These are phyloP conservation scores for Pseudochirops cupreus DNA, from an alignment of 2,797 vertebrate genomes.

Conservation along the genomic window DNA sequence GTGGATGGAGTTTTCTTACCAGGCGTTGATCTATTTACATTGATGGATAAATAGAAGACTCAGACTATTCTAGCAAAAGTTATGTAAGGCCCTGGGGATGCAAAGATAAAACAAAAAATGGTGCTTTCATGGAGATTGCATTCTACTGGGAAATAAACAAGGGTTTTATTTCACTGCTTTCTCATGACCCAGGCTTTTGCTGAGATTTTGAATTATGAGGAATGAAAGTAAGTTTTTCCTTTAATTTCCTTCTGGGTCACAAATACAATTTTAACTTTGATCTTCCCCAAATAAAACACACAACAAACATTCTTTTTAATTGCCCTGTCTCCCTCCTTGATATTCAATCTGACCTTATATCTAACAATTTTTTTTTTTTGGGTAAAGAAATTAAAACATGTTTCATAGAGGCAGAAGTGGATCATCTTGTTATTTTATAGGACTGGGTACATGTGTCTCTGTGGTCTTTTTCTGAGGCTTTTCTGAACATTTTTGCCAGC, in stretches of 20 bases:
- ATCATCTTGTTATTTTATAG: not conserved
- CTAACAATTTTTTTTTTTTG: not conserved
- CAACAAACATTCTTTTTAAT: not conserved
- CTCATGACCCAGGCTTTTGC: not conserved
- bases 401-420: not conserved
- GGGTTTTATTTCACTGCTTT: not conserved
- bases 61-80: not conserved
- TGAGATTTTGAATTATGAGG: not conserved
- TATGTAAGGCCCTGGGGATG: not conserved
- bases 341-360: not conserved
- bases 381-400: not conserved
- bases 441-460: not conserved
- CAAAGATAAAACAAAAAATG: not conserved
- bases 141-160: not conserved
- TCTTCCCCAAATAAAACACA: not conserved
- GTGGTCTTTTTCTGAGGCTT: not conserved
- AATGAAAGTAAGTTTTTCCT: not conserved
- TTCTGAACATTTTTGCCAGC: not conserved
- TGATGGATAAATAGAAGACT: not conserved
- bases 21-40: not conserved
- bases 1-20: not conserved
- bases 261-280: not conserved
- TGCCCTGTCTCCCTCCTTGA: not conserved
- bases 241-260: not conserved
- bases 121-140: not conserved